These are phyloP conservation scores for Circaetus cinerascens DNA, from an alignment of 2,113 vertebrate genomes.

Conservation along the genomic window DNA sequence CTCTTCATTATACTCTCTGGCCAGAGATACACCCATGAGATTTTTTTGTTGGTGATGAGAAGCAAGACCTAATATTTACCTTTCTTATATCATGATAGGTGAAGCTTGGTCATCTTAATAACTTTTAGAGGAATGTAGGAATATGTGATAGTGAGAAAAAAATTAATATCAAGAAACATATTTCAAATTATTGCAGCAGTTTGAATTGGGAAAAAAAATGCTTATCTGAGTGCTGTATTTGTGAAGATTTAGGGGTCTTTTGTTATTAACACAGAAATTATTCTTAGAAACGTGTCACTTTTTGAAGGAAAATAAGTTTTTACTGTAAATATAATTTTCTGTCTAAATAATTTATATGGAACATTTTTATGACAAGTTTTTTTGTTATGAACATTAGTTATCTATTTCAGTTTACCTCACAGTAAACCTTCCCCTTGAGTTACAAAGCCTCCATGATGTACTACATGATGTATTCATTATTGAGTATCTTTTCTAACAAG, in stretches of 20 bases:
- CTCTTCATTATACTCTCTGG: background rate
- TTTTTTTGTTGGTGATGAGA: background rate
- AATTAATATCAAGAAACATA: fast-evolving
- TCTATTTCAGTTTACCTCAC: background rate
- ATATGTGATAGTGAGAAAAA: background rate
- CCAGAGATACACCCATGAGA: background rate
- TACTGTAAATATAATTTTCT: background rate
- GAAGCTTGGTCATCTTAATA: background rate
- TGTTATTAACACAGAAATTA: background rate
- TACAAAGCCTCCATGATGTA: background rate
- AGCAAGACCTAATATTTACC: background rate
- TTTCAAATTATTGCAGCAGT: background rate
- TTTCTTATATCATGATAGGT: background rate
- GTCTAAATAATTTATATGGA: background rate
- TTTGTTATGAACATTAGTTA: background rate
- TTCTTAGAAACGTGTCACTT: background rate
- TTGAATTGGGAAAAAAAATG: background rate
- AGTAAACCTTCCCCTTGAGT: background rate
- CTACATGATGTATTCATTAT: background rate
- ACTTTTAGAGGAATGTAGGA: background rate
- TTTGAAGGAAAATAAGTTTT: background rate
- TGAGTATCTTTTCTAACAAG: background rate
- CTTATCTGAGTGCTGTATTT: background rate
- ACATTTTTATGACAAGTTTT: background rate
- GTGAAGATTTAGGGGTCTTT: background rate